Evolutionary conservation across 2,113 vertebrate genomes (phyloP), one percentile per base, ranked within the genome.

Genomic region (Archilochus colubris): DNA sequence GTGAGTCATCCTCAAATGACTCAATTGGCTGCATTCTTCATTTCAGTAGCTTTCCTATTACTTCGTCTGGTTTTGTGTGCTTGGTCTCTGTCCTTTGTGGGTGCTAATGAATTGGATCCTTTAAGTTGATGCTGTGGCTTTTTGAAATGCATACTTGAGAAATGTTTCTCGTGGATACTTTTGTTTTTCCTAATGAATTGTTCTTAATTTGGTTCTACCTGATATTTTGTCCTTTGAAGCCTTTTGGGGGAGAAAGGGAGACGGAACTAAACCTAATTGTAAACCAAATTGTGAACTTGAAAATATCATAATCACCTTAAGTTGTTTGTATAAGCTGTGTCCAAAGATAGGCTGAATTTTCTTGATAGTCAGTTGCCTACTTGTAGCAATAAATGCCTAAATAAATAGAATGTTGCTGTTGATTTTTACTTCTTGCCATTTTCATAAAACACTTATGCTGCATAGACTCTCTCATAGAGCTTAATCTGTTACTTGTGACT

Each of bases 1-100:
- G 13, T 81, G 74, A 95, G 74, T 87, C 86, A 90, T 81, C 33
- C 50, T 81, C 79, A 68, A 68, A 59, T 92, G 59, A 88, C 59
- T 94, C 31, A 76, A 11, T 15, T 86, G 62, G 72, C 68, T 67
- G 36, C 30, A 23, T 69, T 23, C 36, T 86, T 79, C 62, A 53
- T 40, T 46, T 87, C 73, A 67, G 87, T 67, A 67, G 81, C 67
- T 91, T 66, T 91, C n/a, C 36, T 86, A 9, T 86, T 75, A 59
- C 44, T 38, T 63, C 27, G 14, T 68, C 27, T 36, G 28, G 69
- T 8, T 84, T 54, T 81, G 58, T 73, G 54, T 87, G 38, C 48
- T 70, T 66, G 24, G 59, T 50, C 24, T 73, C 28, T 63, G 44
- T 10, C 23, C n/a, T 77, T 72, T 0, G 0, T 68, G 54, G 27